phyloP scores from a whole-genome alignment of 1,140 invertebrate genomes.

The Druon quercuslanigerum region DNA sequence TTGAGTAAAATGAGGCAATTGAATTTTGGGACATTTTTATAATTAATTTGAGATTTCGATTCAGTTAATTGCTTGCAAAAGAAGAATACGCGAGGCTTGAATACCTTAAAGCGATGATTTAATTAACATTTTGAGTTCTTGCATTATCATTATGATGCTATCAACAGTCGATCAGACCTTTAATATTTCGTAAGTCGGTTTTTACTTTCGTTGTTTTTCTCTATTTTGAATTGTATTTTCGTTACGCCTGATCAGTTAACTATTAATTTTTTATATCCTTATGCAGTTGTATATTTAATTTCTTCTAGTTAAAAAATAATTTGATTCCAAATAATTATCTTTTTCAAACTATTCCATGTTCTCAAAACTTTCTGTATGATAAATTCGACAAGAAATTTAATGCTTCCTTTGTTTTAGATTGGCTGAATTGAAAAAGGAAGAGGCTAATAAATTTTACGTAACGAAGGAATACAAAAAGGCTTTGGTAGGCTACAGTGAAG shows the following conservation, averaged over 20 bases:
- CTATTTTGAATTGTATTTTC: neutral
- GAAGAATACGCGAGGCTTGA: neutral
- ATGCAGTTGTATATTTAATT: too few relatives aligned
- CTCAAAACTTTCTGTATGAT: neutral
- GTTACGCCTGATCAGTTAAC: neutral
- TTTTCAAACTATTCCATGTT: neutral
- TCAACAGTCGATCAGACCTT: conserved; percentile 6
- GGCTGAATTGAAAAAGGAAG: conserved; percentile 90
- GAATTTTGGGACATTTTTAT: too few relatives aligned
- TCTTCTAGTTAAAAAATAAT: neutral
- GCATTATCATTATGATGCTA: neutral
- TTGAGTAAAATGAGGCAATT: too few relatives aligned
- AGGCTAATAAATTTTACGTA: conserved; percentile 91
- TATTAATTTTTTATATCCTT: neutral
- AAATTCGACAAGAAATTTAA: neutral
- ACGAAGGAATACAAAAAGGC: conserved; percentile 91
- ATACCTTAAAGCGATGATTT: neutral
- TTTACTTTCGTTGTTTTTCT: neutral
- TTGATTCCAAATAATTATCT: neutral
- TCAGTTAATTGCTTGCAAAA: neutral
- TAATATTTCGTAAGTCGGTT: conserved; percentile 20
- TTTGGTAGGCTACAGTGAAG: conserved; percentile 88
- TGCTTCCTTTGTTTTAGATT: conserved; percentile 76
- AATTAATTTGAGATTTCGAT: neutral
- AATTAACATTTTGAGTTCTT: neutral